These are phyloP conservation scores for Vireo altiloquus DNA, from an alignment of 2,113 vertebrate species.

Conservation along the genomic window DNA sequence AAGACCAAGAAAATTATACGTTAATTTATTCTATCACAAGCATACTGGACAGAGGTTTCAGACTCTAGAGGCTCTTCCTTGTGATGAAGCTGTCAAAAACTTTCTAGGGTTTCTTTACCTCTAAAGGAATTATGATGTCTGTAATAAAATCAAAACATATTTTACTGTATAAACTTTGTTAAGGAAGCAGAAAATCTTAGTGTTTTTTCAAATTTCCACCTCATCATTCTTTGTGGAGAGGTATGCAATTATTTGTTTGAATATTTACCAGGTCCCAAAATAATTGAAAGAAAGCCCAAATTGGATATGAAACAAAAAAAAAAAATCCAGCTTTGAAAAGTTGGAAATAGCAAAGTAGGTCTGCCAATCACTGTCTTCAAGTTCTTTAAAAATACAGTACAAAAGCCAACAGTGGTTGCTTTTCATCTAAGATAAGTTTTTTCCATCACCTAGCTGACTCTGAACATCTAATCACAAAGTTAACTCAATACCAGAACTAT, in stretches of 20 bases:
- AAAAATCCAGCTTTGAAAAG: not conserved
- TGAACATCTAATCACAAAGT: not conserved
- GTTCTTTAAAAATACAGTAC: not conserved
- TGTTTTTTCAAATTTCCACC: not conserved
- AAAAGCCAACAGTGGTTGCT: not conserved
- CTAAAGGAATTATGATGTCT: conserved; percentile 25
- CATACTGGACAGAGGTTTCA: conserved; percentile 44
- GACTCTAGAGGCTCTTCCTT: conserved; percentile 16
- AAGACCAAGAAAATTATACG: conserved; percentile 52
- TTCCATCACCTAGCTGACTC: not conserved
- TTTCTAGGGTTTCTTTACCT: not conserved
- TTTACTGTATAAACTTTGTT: conserved; percentile 10
- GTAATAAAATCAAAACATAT: conserved; percentile 33
- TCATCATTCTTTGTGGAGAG: not conserved
- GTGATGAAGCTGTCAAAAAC: conserved; percentile 48
- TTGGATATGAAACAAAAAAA: not conserved
- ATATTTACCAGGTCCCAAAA: conserved; percentile 25
- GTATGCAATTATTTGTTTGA: not conserved
- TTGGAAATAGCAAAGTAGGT: not conserved
- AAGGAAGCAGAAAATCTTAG: conserved; percentile 1
- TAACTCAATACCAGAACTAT: not conserved
- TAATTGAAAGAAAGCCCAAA: not conserved
- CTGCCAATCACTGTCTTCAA: not conserved
- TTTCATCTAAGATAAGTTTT: not conserved
- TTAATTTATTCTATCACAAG: conserved; percentile 67